Evolutionary conservation across 2,888 invertebrate species (phyloP).

Genomic region (Acrocyrtus sp.): DNA sequence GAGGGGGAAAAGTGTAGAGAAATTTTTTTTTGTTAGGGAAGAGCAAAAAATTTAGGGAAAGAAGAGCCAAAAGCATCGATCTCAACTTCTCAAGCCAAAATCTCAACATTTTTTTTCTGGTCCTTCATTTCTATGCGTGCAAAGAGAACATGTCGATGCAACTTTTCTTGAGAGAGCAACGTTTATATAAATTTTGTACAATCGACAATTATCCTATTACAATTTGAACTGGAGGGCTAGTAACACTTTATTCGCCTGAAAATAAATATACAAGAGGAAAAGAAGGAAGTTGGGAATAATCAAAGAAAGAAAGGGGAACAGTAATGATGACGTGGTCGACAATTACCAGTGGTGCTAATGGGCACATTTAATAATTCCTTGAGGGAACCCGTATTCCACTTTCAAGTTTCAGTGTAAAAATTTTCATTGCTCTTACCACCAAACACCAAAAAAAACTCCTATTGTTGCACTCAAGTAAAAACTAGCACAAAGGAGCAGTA

Average conservation of each 20-base stretch:
- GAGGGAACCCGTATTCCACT: conserved; percentile 35
- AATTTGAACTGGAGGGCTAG: neutral
- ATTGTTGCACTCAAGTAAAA: no score
- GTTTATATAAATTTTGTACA: no score
- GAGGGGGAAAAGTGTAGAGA: neutral
- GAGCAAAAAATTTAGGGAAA: no score
- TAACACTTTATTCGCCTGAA: no score
- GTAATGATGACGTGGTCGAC: conserved; percentile 28
- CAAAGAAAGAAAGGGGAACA: conserved; percentile 16
- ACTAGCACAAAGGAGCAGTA: no score
- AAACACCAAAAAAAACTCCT: no score
- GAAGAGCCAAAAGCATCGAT: neutral
- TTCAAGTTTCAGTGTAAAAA: conserved; percentile 17
- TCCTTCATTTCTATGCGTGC: neutral
- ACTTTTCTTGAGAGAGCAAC: no score
- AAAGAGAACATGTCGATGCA: neutral
- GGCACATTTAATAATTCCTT: conserved; percentile 41
- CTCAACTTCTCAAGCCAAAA: neutral
- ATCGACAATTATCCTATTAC: neutral
- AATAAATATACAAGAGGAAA: no score
- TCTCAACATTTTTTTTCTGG: neutral
- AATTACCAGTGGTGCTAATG: conserved; percentile 35
- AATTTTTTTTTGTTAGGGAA: no score
- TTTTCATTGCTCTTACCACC: neutral
- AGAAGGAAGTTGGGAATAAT: conserved; percentile 38